Percentiles rank a stretch among this genome's conserved stretches.
phyloP scores from a whole-genome alignment of 2,113 vertebrate genomes.

The Zosterops japonicus region DNA sequence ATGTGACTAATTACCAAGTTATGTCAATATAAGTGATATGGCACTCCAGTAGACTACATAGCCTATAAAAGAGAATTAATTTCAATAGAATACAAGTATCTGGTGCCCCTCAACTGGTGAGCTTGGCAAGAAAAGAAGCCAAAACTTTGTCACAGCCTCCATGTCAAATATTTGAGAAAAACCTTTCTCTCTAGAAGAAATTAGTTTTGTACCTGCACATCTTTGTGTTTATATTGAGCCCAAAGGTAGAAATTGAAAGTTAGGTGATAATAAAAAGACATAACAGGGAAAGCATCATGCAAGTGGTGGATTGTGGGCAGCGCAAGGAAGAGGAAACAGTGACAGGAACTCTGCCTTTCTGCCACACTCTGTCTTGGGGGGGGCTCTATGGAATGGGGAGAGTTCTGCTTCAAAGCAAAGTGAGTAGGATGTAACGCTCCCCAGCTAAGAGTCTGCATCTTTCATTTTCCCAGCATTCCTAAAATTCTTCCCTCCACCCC shows the following conservation, averaged over 20 bases:
- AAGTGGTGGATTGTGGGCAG: neutral
- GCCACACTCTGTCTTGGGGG: neutral
- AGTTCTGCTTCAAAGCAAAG: constrained; percentile 34
- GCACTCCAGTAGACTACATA: neutral
- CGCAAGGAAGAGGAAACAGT: neutral
- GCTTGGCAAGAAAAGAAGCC: neutral
- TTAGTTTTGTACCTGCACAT: neutral
- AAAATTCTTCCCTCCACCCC: constrained; percentile 67
- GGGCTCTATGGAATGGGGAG: neutral
- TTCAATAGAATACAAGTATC: neutral
- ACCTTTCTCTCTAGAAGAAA: neutral
- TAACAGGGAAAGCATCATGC: neutral
- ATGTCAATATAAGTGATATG: neutral
- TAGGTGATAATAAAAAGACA: neutral
- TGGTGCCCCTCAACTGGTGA: neutral
- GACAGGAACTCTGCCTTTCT: neutral
- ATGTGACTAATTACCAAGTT: neutral
- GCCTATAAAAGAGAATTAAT: neutral
- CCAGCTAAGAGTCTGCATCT: constrained; percentile 19
- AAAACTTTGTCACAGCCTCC: neutral
- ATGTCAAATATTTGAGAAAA: neutral
- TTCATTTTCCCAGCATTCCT: constrained; percentile 62
- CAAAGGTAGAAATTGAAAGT: neutral
- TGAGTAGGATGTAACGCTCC: constrained; percentile 1
- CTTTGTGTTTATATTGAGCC: neutral